Conservation (phyloP, 2,113 vertebrate genomes). For the Psittacula cyanocephala region DNA sequence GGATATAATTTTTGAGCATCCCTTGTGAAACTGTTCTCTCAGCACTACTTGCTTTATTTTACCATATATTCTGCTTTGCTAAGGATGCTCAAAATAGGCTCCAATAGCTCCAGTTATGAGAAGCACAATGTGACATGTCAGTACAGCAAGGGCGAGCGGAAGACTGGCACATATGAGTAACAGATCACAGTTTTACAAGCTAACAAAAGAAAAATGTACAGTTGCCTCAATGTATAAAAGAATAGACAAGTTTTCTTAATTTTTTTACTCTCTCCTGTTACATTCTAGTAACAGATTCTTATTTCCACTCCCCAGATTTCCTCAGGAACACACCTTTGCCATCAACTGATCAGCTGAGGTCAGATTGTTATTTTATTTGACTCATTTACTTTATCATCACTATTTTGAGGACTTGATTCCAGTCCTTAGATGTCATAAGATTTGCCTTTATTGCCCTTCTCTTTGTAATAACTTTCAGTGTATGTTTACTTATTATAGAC, state of each 20-base stretch:
- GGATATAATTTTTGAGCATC: neutral
- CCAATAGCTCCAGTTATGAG: neutral
- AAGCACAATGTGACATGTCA: neutral
- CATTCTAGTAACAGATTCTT: neutral
- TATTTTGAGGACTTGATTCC: neutral
- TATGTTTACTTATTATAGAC: neutral
- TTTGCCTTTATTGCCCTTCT: neutral
- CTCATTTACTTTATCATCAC: neutral
- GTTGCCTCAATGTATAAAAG: neutral
- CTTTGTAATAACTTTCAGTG: neutral
- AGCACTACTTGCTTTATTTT: neutral
- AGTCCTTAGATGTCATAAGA: neutral
- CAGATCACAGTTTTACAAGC: neutral
- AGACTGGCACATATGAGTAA: neutral
- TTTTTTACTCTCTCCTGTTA: neutral
- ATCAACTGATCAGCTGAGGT: neutral
- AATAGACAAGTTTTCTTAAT: neutral
- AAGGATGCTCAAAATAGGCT: neutral
- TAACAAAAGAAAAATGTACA: neutral
- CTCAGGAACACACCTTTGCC: neutral
- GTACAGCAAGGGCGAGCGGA: neutral
- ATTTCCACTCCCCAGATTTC: neutral
- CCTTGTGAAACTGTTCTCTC: neutral
- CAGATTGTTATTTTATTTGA: neutral
- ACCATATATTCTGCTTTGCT: neutral